A percentile compares a stretch with the other conserved stretches of the same genome.
These are phyloP conservation scores for Malacosoma neustria DNA, from an alignment of 2,888 invertebrate genomes.

Conservation along the genomic window DNA sequence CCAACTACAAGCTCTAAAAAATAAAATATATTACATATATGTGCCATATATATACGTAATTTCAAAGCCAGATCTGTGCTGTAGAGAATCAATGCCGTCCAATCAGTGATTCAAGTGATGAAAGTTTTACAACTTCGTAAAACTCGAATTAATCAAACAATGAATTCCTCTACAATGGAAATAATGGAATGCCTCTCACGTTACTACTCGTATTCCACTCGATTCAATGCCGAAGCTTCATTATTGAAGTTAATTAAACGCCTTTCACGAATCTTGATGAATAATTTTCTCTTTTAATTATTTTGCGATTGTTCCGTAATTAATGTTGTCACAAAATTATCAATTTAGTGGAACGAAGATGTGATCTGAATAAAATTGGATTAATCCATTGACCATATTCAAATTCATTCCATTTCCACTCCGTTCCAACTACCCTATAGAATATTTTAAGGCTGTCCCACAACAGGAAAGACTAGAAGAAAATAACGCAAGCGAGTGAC, in stretches of 20 bases:
- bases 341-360: slow-evolving; percentile 19
- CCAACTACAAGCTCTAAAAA: too few relatives aligned
- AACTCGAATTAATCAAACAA: not conserved
- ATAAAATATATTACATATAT: too few relatives aligned
- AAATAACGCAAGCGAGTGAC: too few relatives aligned
- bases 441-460: too few relatives aligned
- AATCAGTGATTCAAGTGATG: not conserved
- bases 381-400: too few relatives aligned
- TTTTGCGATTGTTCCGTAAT: slow-evolving; percentile 29
- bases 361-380: slow-evolving; percentile 29
- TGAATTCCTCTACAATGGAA: not conserved
- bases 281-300: slow-evolving; percentile 28
- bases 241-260: slow-evolving; percentile 20
- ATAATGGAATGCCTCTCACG: not conserved
- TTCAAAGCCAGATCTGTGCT: too few relatives aligned
- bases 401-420: too few relatives aligned
- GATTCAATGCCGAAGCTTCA: slow-evolving; percentile 1
- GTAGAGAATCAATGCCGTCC: too few relatives aligned
- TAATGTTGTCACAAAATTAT: slow-evolving; percentile 23
- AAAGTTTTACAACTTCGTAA: not conserved
- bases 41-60: too few relatives aligned
- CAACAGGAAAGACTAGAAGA: too few relatives aligned
- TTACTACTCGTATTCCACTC: not conserved
- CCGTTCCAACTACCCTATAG: too few relatives aligned
- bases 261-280: slow-evolving; percentile 20